phyloP scores from a whole-genome alignment of 2,113 vertebrate species.

The Periophthalmodon schlosseri region DNA sequence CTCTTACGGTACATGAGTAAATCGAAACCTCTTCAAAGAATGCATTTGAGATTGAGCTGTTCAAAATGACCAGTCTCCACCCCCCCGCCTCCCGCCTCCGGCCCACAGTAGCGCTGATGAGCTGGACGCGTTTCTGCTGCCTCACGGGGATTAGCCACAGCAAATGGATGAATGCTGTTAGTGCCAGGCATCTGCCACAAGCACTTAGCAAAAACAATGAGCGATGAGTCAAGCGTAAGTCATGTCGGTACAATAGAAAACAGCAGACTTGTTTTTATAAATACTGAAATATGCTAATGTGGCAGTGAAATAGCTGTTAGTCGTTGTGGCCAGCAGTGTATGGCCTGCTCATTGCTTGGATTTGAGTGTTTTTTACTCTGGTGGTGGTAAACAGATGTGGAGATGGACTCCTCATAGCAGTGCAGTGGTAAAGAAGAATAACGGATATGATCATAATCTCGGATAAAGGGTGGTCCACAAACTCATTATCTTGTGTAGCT shows the following conservation, averaged over 20 bases:
- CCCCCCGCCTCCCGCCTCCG: not conserved
- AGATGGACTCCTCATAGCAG: not conserved
- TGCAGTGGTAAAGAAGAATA: not conserved
- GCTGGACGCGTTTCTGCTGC: not conserved
- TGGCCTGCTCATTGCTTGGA: not conserved
- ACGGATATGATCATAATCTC: not conserved
- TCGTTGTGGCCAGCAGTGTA: not conserved
- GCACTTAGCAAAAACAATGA: slow-evolving; percentile 5
- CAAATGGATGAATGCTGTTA: slow-evolving; percentile 6
- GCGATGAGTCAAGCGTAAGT: slow-evolving; percentile 2
- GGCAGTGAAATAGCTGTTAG: not conserved
- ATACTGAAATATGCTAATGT: slow-evolving; percentile 5
- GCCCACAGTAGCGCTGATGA: not conserved
- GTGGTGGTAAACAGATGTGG: not conserved
- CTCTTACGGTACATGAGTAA: no score
- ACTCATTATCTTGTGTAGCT: no score
- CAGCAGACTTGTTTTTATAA: not conserved
- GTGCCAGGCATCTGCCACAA: slow-evolving; percentile 1
- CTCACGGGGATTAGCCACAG: not conserved
- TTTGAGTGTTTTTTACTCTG: not conserved
- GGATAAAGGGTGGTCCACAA: no score
- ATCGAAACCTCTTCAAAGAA: no score
- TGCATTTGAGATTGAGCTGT: no score
- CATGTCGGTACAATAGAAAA: slow-evolving; percentile 2
- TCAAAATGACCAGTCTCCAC: no score